phyloP scores from a whole-genome alignment of 2,797 vertebrate genomes.

The Acestrorhynchus altus region DNA sequence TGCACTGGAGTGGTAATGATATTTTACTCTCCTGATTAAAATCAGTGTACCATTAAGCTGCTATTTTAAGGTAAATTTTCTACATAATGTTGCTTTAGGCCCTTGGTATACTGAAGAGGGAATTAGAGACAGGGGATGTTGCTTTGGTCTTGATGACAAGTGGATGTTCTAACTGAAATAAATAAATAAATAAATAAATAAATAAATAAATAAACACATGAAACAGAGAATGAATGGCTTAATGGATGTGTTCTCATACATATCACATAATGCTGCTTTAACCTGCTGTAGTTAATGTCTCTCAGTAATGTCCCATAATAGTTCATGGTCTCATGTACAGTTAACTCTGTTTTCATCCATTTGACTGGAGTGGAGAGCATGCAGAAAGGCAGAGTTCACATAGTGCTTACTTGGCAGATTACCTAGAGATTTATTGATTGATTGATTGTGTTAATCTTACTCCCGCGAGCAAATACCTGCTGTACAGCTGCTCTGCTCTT shows the following conservation, averaged over 20 bases:
- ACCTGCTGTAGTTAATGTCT: no score
- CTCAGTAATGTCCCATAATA: neutral
- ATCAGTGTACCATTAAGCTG: no score
- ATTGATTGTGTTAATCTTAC: constrained; percentile 49
- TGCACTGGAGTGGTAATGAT: no score
- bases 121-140: no score
- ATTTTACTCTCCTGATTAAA: no score
- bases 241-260: neutral
- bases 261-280: neutral
- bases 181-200: neutral
- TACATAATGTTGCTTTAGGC: no score
- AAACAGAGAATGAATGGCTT: neutral
- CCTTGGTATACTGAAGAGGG: no score
- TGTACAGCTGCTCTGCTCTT: constrained; percentile 35
- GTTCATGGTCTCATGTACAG: neutral
- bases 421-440: constrained; percentile 54
- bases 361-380: constrained; percentile 41
- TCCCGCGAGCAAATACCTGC: constrained; percentile 43
- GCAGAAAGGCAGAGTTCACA: constrained; percentile 38
- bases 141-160: neutral
- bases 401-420: constrained; percentile 44
- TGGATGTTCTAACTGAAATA: no score
- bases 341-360: constrained; percentile 8
- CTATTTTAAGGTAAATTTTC: no score
- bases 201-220: neutral